Base-by-base conservation (phyloP, 2,888 invertebrate genomes). In the Phyto melanocephala region DNA sequence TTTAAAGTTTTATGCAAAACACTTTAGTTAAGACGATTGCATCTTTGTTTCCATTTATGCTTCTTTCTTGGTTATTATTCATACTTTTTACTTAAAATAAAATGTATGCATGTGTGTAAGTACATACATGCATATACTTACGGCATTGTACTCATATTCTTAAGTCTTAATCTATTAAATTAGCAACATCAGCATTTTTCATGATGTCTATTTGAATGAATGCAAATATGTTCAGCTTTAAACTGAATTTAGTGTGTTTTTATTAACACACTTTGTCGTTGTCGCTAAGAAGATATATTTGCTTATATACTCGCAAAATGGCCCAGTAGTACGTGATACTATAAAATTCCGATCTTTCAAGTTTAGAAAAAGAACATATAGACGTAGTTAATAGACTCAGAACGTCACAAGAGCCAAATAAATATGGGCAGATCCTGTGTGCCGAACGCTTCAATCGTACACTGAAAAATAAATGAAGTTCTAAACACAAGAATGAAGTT, bases 1-100 rank as follows among this genome's bases (percentile, higher is more conserved):
- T 58, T 79, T 52, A 22, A n/a, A 65, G 37, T 65, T 72, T 79
- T 79, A 65, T 79, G 58, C 58, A 72, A 79, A 79, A 72, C 58
- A 67, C 72, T 72, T 72, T 17, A 52, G 67, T 72, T 60, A 52
- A 58, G 17, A 50, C n/a, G 56, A 72, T 78, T 65, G 71, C 22
- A 65, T 78, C 78, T 70, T 28, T 45, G n/a, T 13, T 15, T 58
- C 11, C 28, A n/a, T 28, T 17, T 33, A 17, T 35, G 35, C 17
- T 35, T 54, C n/a, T 47, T 47, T 40, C 17, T n/a, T 15, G 24
- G 6, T 11, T 20, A 20, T 50, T 50, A 56, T 58, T 77, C 52
- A 62, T 60, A 45, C 8, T 65, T 40, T 65, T 45, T 60, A 15
- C 35, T 76, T 24, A 10, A 37, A 35, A 28, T 65, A 54, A 74